Percentiles rank a stretch among this genome's conserved stretches.
These are phyloP conservation scores for Oxyruncus cristatus DNA, from an alignment of 2,113 vertebrate genomes.

Conservation along the genomic window DNA sequence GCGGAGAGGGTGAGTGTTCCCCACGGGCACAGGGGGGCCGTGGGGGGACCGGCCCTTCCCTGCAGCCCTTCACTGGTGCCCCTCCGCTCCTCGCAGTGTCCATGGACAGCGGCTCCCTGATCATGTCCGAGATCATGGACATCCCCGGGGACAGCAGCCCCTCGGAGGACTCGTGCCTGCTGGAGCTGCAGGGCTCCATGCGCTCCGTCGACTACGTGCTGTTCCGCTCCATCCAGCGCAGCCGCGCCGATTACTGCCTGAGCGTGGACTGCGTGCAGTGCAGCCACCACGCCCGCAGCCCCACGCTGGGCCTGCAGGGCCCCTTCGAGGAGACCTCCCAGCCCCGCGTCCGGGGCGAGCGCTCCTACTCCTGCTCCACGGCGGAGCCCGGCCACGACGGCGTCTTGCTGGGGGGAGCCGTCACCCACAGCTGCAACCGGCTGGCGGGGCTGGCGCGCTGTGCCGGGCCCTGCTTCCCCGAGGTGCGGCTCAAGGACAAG, in stretches of 20 bases:
- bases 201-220: slow-evolving; percentile 82
- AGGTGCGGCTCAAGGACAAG: slow-evolving; percentile 78
- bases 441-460: slow-evolving; percentile 75
- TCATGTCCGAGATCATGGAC: slow-evolving; percentile 93
- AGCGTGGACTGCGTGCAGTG: slow-evolving; percentile 78
- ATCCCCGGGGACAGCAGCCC: slow-evolving; percentile 93
- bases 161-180: slow-evolving; percentile 92
- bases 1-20: slow-evolving; percentile 76
- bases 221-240: slow-evolving; percentile 83
- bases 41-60: fast-evolving
- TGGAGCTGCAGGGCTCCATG: slow-evolving; percentile 84
- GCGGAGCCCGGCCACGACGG: slow-evolving; percentile 72
- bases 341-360: slow-evolving; percentile 80
- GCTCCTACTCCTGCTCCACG: slow-evolving; percentile 93
- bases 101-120: slow-evolving; percentile 91
- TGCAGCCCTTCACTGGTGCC: background rate
- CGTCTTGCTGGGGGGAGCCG: slow-evolving; percentile 19
- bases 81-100: slow-evolving; percentile 68
- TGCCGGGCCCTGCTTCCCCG: slow-evolving; percentile 77
- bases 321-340: slow-evolving; percentile 77
- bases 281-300: slow-evolving; percentile 68
- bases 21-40: fast-evolving
- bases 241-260: slow-evolving; percentile 79
- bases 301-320: slow-evolving; percentile 68
- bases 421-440: slow-evolving; percentile 90